Base-by-base conservation (phyloP, 1,140 invertebrate genomes). In the Drosophila sechellia region DNA sequence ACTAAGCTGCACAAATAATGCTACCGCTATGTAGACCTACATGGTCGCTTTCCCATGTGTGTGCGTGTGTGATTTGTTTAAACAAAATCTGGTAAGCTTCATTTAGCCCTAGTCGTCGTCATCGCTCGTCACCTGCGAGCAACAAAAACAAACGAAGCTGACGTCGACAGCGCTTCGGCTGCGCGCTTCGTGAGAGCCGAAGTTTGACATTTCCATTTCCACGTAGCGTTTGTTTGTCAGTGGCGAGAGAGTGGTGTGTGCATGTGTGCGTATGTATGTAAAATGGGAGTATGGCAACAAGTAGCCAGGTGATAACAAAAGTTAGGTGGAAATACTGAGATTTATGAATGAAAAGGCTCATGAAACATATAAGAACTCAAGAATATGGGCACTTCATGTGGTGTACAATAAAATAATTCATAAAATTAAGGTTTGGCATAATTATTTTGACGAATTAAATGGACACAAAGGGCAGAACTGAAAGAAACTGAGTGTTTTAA, bases 151-250 rank as follows among this genome's bases (percentile, higher is more conserved):
- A 52, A 59, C 79, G 75, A 76, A 76, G 71, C 59, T 89, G 79
- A 89, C 83, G 83, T 79, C 61, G 68, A 60, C 20, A 39, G 39
- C 43, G 55, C 60, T 60, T 66, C 40, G 56, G 66, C 11, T 15
- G 15, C 35, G 25, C 22, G 15, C 66, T 75, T 78, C 75, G 83
- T 60, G 46, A 5, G 31, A 25, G 31, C 79, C 84, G 84, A 89
- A 89, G 84, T 84, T 80, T 89, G 84, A 89, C 84, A 40, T 80
- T 89, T 87, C 79, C 84, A 39, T 80, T 87, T 87, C 79, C 84
- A 89, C 84, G 84, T 89, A 64, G 85, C 52, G 74, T 65, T 66
- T 46, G 56, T 75, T 76, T 68, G 72, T 66, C 72, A 73, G 40
- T 45, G 34, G 50, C 57, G 42, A 35, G 10, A 11, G 20, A 4